These are phyloP conservation scores for Exephanes ischioxanthus DNA, from an alignment of 2,888 invertebrate species.

Conservation along the genomic window DNA sequence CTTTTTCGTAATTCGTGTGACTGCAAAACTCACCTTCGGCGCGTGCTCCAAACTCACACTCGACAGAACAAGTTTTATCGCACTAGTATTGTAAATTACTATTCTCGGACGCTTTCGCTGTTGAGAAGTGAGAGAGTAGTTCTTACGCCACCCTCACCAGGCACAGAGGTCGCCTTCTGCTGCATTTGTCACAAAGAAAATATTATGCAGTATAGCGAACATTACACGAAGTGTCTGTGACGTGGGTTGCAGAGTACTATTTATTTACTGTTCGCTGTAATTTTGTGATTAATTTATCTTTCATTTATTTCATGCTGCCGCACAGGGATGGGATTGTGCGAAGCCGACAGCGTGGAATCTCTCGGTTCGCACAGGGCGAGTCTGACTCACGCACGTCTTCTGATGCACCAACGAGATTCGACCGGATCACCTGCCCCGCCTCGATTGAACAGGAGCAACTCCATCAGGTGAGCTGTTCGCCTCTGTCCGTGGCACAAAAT, in stretches of 20 bases:
- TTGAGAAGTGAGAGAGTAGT: no score
- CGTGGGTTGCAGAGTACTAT: not conserved
- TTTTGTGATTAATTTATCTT: not conserved
- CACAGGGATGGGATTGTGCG: conserved; percentile 88
- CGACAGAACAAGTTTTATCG: no score
- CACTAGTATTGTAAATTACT: no score
- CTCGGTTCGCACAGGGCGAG: conserved; percentile 91
- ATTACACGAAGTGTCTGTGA: not conserved
- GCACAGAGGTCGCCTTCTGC: no score
- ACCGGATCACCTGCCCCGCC: conserved; percentile 89
- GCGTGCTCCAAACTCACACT: no score
- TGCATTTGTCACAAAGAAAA: no score
- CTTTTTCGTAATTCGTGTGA: no score
- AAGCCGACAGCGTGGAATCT: conserved; percentile 96
- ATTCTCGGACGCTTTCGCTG: no score
- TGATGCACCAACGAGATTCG: conserved; percentile 86
- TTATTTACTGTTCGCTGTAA: not conserved
- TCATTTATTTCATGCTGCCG: conserved; percentile 13
- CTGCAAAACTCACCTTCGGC: no score
- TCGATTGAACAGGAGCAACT: conserved; percentile 95
- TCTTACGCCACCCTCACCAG: no score
- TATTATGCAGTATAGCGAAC: no score
- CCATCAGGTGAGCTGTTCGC: conserved; percentile 91
- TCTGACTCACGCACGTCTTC: conserved; percentile 90
- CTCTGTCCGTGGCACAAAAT: not conserved